These are phyloP conservation scores for Hydraecia micacea DNA, from an alignment of 2,888 invertebrate species.

Conservation along the genomic window DNA sequence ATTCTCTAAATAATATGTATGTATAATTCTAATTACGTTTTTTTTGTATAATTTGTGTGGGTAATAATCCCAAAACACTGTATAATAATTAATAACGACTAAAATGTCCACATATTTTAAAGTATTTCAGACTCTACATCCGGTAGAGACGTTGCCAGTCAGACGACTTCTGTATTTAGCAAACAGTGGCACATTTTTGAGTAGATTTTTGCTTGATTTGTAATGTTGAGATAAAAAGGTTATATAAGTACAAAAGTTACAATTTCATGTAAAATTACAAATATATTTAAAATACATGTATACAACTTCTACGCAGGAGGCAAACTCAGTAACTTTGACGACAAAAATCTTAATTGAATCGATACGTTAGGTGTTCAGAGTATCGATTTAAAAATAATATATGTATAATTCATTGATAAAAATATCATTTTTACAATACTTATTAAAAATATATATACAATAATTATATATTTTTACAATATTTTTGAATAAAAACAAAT, in stretches of 20 bases:
- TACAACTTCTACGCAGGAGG: background rate
- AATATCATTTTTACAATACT: too few relatives aligned
- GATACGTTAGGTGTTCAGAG: background rate
- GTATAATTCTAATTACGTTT: background rate
- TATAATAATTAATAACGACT: background rate
- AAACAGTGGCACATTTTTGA: constrained; percentile 74
- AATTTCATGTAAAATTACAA: background rate
- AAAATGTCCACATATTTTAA: constrained; percentile 45
- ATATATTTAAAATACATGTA: background rate
- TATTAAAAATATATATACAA: too few relatives aligned
- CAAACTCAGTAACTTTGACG: background rate
- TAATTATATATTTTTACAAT: background rate
- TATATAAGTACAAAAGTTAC: background rate
- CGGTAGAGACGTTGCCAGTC: constrained; percentile 86
- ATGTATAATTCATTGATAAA: background rate
- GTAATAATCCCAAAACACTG: rapidly evolving
- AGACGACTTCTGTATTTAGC: constrained; percentile 89
- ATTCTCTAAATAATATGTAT: rapidly evolving
- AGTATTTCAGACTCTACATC: constrained; percentile 73
- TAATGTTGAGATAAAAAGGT: constrained; percentile 26
- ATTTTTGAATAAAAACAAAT: background rate
- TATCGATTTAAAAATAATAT: background rate
- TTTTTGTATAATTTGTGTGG: rapidly evolving
- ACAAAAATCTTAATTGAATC: background rate
- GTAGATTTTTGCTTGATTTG: constrained; percentile 52